phyloP scores from a whole-genome alignment of 1,140 invertebrate genomes.

The Zeugodacus cucurbitae region DNA sequence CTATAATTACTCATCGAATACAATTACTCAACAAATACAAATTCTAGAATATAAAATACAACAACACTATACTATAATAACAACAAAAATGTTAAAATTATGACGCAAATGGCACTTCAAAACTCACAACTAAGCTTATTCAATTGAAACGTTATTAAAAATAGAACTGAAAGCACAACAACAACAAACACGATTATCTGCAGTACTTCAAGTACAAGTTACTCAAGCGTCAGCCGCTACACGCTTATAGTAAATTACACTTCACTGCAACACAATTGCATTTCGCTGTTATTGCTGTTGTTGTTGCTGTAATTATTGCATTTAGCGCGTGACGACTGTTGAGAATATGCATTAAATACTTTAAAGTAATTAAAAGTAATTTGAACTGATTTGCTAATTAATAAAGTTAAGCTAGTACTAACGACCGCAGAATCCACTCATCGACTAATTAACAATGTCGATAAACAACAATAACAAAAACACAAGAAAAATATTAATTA shows the following conservation, averaged over 20 bases:
- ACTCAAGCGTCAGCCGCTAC: not conserved
- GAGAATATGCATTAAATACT: not conserved
- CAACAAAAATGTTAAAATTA: not conserved
- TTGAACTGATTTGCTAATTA: not conserved
- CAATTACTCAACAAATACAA: too few species aligned
- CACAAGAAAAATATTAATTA: not conserved
- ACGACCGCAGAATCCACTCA: not conserved
- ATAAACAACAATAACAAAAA: not conserved
- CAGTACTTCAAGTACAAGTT: not conserved
- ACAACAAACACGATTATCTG: not conserved
- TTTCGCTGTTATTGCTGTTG: not conserved
- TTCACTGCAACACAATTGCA: not conserved
- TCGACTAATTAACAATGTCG: not conserved
- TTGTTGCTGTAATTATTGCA: not conserved
- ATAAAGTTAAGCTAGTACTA: not conserved
- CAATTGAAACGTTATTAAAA: too few species aligned
- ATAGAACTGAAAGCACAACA: not conserved
- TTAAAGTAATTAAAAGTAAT: not conserved
- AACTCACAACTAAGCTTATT: not conserved
- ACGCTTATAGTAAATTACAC: not conserved
- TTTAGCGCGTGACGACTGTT: slow-evolving; percentile 1
- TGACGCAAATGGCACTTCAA: not conserved
- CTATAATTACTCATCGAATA: too few species aligned
- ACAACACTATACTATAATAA: too few species aligned
- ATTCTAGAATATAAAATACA: too few species aligned